Percentiles rank a stretch among this genome's conserved stretches.
phyloP scores from a whole-genome alignment of 2,113 vertebrate genomes.

The Solea senegalensis region DNA sequence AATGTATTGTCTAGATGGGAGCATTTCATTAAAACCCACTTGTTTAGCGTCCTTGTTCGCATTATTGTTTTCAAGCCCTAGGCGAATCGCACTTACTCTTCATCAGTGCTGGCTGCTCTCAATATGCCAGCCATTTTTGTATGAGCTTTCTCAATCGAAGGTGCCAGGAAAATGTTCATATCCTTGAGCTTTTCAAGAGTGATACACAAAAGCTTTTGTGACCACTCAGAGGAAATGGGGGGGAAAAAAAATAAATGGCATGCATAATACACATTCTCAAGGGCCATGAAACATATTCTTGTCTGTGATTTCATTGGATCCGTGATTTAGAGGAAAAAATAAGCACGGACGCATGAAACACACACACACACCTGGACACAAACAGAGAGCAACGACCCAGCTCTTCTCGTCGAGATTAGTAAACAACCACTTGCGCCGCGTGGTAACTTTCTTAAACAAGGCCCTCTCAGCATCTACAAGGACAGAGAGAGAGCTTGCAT shows the following conservation, averaged over 20 bases:
- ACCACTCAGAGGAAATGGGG: constrained; percentile 63
- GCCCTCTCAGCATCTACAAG: constrained; percentile 32
- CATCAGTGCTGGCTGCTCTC: constrained; percentile 64
- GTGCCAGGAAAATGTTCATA: constrained; percentile 74
- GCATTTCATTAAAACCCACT: constrained; percentile 71
- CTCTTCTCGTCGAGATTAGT: constrained; percentile 53
- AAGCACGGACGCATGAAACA: constrained; percentile 20
- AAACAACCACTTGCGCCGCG: constrained; percentile 47
- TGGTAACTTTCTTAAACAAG: constrained; percentile 52
- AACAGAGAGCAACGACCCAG: constrained; percentile 27
- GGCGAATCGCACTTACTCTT: constrained; percentile 58
- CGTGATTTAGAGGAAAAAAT: constrained; percentile 53
- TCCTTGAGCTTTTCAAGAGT: constrained; percentile 77
- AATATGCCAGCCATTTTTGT: constrained; percentile 66
- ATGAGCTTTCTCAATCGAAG: constrained; percentile 65
- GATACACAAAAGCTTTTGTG: constrained; percentile 77
- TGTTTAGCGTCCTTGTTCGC: constrained; percentile 65
- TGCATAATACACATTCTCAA: constrained; percentile 67
- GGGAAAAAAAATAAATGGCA: constrained; percentile 52
- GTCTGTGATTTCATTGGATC: constrained; percentile 54
- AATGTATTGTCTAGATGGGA: constrained; percentile 59
- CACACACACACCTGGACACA: constrained; percentile 47
- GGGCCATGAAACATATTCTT: constrained; percentile 62
- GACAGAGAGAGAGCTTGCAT: constrained; percentile 30
- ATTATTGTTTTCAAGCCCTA: constrained; percentile 70